Evolutionary conservation across 2,113 vertebrate genomes (phyloP).

Genomic region (Candoia aspera): DNA sequence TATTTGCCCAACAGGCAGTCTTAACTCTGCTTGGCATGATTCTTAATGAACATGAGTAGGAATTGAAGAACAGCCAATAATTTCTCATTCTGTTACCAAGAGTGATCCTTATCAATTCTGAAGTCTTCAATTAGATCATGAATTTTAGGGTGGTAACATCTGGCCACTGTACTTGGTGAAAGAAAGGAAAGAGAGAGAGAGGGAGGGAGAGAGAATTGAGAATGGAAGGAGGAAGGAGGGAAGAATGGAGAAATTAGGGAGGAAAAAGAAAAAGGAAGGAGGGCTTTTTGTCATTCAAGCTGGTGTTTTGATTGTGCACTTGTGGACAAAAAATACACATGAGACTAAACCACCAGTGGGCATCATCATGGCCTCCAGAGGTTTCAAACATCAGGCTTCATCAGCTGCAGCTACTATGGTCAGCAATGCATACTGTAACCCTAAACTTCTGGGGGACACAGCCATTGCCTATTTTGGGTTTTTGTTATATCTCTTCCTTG

Average conservation of each 20-base stretch:
- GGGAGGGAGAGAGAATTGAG: not conserved
- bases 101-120: not conserved
- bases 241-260: not conserved
- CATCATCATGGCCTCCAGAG: not conserved
- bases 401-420: not conserved
- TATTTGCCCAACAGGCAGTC: fast-evolving
- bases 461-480: not conserved
- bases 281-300: not conserved
- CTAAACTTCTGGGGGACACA: not conserved
- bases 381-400: not conserved
- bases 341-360: not conserved
- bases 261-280: not conserved
- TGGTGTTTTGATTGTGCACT: not conserved
- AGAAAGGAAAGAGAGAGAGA: not conserved
- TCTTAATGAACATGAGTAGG: constrained; percentile 31
- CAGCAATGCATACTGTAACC: not conserved
- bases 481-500: not conserved
- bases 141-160: not conserved
- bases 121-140: constrained; percentile 5
- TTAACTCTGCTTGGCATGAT: not conserved
- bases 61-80: constrained; percentile 22
- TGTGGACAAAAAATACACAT: not conserved
- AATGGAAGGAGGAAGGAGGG: not conserved
- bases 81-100: constrained; percentile 37
- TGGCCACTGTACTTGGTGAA: not conserved